A percentile compares a stretch with the other conserved stretches of the same genome.
Evolutionary conservation across 2,113 vertebrate species (phyloP).

Genomic region (Natator depressus): DNA sequence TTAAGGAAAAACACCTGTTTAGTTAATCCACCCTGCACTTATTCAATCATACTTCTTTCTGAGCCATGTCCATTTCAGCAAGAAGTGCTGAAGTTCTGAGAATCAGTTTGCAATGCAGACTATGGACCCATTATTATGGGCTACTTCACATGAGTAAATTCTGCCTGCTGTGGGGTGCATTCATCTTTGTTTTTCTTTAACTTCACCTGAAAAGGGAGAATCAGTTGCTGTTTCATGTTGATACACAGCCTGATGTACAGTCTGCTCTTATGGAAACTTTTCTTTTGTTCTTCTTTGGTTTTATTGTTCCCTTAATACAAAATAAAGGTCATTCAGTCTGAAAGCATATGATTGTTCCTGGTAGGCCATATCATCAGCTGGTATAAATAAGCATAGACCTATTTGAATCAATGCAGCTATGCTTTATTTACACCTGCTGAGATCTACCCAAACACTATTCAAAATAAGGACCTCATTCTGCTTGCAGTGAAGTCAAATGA

Average conservation of each 20-base stretch:
- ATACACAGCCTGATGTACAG: background rate
- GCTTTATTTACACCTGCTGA: rapidly evolving
- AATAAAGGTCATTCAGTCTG: background rate
- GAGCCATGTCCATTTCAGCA: background rate
- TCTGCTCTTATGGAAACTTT: background rate
- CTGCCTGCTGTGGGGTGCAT: background rate
- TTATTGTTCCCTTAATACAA: background rate
- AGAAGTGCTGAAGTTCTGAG: background rate
- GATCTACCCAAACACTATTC: background rate
- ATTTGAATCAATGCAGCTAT: background rate
- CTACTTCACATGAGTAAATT: background rate
- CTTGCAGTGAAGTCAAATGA: background rate
- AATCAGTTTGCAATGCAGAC: background rate
- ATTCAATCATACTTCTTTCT: background rate
- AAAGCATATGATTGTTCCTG: background rate
- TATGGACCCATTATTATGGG: background rate
- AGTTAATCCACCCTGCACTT: background rate
- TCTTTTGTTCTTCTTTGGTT: background rate
- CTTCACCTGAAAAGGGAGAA: rapidly evolving
- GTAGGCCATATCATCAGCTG: background rate
- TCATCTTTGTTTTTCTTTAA: background rate
- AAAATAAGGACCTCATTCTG: background rate
- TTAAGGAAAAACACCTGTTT: background rate
- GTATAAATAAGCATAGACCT: background rate
- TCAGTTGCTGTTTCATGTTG: background rate